Conservation (phyloP, 2,797 vertebrate species). For the Pampus argenteus region DNA sequence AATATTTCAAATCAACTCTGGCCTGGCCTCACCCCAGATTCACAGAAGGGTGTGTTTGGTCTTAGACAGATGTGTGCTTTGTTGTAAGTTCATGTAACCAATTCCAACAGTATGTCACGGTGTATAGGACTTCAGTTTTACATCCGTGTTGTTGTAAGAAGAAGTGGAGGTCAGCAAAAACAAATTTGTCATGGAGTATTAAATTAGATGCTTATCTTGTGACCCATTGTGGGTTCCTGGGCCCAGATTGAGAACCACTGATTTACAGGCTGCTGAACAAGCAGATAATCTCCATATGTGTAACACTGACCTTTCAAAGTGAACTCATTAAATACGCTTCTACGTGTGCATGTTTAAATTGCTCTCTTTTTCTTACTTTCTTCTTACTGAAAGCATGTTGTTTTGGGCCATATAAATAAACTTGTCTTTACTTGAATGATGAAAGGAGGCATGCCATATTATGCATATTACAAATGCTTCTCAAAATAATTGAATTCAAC, state of each 20-base stretch:
- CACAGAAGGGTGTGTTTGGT: too few species aligned
- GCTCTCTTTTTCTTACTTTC: slow-evolving; percentile 6
- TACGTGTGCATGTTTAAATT: slow-evolving; percentile 5
- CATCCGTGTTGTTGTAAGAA: too few species aligned
- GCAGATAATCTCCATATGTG: background rate
- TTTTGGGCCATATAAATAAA: slow-evolving; percentile 2
- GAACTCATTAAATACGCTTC: slow-evolving; percentile 14
- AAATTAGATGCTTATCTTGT: background rate
- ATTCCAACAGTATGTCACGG: background rate
- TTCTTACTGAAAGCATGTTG: background rate
- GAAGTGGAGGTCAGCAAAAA: too few species aligned
- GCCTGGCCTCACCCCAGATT: too few species aligned
- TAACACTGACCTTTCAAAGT: slow-evolving; percentile 14
- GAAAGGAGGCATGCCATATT: background rate
- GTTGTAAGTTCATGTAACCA: background rate
- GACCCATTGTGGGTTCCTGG: background rate
- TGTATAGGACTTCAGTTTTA: background rate
- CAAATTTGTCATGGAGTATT: too few species aligned
- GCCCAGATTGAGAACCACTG: background rate
- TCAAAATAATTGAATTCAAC: slow-evolving; percentile 4
- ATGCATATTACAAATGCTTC: background rate
- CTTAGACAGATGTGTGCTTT: too few species aligned
- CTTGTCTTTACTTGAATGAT: background rate
- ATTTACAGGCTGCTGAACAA: slow-evolving; percentile 5
- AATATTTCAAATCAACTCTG: too few species aligned